phyloP scores from a whole-genome alignment of 2,113 vertebrate genomes.

The Pseudolaguvia tuberculata region DNA sequence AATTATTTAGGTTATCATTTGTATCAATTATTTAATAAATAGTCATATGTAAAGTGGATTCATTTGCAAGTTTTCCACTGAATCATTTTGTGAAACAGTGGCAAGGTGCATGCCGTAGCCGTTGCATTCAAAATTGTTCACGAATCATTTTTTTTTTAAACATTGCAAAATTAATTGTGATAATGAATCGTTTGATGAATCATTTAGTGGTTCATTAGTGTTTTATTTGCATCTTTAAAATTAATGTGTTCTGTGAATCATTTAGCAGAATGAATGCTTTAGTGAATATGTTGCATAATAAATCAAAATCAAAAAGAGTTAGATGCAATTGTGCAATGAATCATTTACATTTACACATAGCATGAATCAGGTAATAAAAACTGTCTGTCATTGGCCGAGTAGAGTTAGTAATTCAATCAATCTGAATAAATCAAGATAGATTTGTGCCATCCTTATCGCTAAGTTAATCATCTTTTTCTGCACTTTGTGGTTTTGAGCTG shows the following conservation, averaged over 20 bases:
- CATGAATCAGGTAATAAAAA: too few species aligned
- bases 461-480: slow-evolving; percentile 32
- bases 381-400: neutral
- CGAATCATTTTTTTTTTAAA: too few species aligned
- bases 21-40: too few species aligned
- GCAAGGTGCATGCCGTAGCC: too few species aligned
- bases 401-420: neutral
- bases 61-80: neutral
- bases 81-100: neutral
- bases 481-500: slow-evolving; percentile 29
- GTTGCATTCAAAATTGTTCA: too few species aligned
- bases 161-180: too few species aligned
- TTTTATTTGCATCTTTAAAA: too few species aligned
- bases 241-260: neutral
- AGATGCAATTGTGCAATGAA: neutral
- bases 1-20: neutral
- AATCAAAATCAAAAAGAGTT: too few species aligned
- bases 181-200: neutral
- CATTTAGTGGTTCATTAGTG: neutral
- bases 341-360: neutral
- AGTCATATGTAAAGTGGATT: too few species aligned
- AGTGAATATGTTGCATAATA: neutral
- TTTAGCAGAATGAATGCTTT: neutral
- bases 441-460: slow-evolving; percentile 1
- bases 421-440: neutral